Conservation (phyloP, 2,888 invertebrate genomes). For the Trichacis sp. region DNA sequence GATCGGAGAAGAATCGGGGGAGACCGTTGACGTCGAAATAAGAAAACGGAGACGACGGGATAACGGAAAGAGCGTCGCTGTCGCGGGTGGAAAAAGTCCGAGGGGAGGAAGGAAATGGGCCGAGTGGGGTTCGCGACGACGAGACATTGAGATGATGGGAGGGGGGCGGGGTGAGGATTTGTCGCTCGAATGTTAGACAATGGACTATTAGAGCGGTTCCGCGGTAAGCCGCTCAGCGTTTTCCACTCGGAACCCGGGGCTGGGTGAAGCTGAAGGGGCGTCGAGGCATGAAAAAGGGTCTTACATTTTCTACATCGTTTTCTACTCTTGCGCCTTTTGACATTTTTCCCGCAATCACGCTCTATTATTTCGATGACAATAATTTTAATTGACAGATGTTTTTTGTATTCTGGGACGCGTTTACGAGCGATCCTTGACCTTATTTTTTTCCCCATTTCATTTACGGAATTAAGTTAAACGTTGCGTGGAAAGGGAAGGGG, state of each 20-base stretch:
- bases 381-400: too few relatives aligned
- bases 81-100: conserved; percentile 18
- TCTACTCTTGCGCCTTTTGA: conserved; percentile 24
- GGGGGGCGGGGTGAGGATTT: conserved; percentile 38
- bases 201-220: conserved; percentile 65
- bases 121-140: conserved; percentile 5
- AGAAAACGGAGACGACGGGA: conserved; percentile 18
- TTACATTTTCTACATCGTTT: conserved; percentile 20
- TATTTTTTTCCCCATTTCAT: too few relatives aligned
- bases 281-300: conserved; percentile 23
- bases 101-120: conserved; percentile 18
- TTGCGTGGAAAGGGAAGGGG: too few relatives aligned
- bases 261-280: conserved; percentile 22
- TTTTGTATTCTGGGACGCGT: too few relatives aligned
- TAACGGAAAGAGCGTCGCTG: conserved; percentile 30
- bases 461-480: too few relatives aligned
- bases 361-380: conserved; percentile 21
- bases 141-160: conserved; percentile 18
- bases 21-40: too few relatives aligned
- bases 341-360: conserved; percentile 22
- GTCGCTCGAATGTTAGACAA: conserved; percentile 62
- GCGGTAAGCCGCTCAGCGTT: conserved; percentile 58
- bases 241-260: conserved; percentile 24
- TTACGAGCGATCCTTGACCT: too few relatives aligned
- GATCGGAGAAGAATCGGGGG: too few relatives aligned